Base-by-base conservation (phyloP, 2,888 invertebrate genomes). In the Drosophila prolongata region DNA sequence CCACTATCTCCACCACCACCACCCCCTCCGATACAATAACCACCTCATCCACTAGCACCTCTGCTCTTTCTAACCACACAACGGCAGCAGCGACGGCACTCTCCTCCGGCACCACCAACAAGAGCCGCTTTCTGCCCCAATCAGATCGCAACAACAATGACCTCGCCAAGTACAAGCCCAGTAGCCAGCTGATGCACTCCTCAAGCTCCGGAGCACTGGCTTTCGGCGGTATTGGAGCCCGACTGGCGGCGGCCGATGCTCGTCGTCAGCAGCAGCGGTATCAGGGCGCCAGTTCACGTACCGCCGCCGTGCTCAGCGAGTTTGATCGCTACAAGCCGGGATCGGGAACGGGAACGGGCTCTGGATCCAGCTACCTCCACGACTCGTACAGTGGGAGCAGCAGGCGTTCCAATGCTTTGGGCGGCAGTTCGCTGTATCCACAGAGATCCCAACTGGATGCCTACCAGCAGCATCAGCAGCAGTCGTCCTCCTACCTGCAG, bases 151-250 rank as follows among this genome's bases (percentile, higher is more conserved):
- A 80, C 65, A 89, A 83, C 78, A 89, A 80, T 76, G 91, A 91
- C 77, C 88, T 91, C 52, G 76, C 91, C 75, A 91, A 91, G 61
- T 90, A 91, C 59, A 80, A 75, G 61, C 90, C 90, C 59, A 67
- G 78, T 73, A 89, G 85, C 57, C 76, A 91, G 35, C 76, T 90
- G n/a, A 75, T 80, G 85, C 90, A 91, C 78, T 91, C 90, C 53
- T 80, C 89, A 61, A 91, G 90, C 65, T 91, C 91, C 34, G 88
- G 90, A 46, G 87, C 91, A 30, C 76, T 90, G 43, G 91, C 91
- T 42, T 90, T 90, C 52, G 90, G 90, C 30, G 91, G 91, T 54
- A 91, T 91, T 38, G 90, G 91, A 9, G 91, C 91, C 13, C 91
- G 91, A 34, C 73, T 90, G 38, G 90, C 90, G 8, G 79, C 85